These are phyloP conservation scores for Cydia amplana DNA, from an alignment of 1,140 invertebrate species.

Conservation along the genomic window DNA sequence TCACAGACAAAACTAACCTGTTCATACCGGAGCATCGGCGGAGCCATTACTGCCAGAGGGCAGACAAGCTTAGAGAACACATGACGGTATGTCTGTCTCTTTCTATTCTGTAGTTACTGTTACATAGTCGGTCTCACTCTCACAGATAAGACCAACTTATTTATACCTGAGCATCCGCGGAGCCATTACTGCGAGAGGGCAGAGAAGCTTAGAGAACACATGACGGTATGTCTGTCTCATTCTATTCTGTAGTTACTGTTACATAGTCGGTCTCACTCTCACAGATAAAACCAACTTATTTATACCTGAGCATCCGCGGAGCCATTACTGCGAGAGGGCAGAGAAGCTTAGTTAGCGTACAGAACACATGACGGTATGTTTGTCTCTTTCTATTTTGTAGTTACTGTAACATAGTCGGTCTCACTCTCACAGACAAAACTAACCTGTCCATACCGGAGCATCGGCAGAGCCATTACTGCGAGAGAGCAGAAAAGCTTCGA, in stretches of 20 bases:
- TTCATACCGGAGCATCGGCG: constrained; percentile 62
- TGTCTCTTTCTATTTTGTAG: not conserved
- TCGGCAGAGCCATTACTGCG: constrained; percentile 52
- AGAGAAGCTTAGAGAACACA: constrained; percentile 55
- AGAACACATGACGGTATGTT: constrained; percentile 63
- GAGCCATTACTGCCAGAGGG: constrained; percentile 54
- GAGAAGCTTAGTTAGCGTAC: constrained; percentile 53
- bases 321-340: constrained; percentile 56
- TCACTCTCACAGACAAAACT: constrained; percentile 57
- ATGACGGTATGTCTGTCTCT: constrained; percentile 55
- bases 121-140: constrained; percentile 68
- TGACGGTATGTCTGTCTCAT: constrained; percentile 54
- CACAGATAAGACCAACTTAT: constrained; percentile 58
- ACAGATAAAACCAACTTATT: constrained; percentile 63
- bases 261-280: constrained; percentile 65
- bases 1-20: constrained; percentile 60
- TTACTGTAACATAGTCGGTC: no score
- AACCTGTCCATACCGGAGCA: constrained; percentile 71
- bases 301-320: constrained; percentile 54
- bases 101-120: not conserved
- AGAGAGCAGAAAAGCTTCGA: constrained; percentile 51
- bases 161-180: constrained; percentile 59
- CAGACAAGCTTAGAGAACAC: constrained; percentile 56
- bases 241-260: not conserved
- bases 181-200: constrained; percentile 56